Evolutionary conservation across 2,797 vertebrate genomes (phyloP).

Genomic region (Crax fasciolata): DNA sequence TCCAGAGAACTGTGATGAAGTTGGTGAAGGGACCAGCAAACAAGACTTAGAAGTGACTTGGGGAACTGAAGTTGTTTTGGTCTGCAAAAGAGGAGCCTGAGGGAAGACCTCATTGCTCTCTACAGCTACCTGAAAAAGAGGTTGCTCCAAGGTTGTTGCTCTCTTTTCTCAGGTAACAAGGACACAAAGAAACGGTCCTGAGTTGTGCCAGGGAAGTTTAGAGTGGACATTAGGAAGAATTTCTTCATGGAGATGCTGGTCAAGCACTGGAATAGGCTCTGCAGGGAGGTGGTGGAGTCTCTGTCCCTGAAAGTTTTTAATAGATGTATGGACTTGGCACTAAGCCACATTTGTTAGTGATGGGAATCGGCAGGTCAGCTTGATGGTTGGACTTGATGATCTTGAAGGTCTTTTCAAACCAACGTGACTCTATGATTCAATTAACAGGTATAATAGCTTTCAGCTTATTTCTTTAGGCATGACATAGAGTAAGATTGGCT

Average conservation of each 20-base stretch:
- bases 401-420: not conserved
- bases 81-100: not conserved
- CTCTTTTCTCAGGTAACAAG: not conserved
- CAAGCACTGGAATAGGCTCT: not conserved
- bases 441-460: not conserved
- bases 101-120: not conserved
- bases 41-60: not conserved
- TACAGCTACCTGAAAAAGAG: not conserved
- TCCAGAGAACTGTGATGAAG: not conserved
- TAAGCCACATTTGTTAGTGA: not conserved
- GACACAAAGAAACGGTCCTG: not conserved
- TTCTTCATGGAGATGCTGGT: not conserved
- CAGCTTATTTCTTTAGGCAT: not conserved
- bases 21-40: not conserved
- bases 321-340: not conserved
- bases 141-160: not conserved
- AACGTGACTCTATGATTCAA: not conserved
- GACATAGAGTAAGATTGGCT: not conserved
- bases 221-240: not conserved
- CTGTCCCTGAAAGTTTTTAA: not conserved
- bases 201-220: not conserved
- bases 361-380: not conserved
- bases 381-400: not conserved
- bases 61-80: not conserved
- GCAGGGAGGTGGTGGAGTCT: not conserved